Evolutionary conservation across 1,140 invertebrate species (phyloP).

Genomic region (Drosophila guanche): DNA sequence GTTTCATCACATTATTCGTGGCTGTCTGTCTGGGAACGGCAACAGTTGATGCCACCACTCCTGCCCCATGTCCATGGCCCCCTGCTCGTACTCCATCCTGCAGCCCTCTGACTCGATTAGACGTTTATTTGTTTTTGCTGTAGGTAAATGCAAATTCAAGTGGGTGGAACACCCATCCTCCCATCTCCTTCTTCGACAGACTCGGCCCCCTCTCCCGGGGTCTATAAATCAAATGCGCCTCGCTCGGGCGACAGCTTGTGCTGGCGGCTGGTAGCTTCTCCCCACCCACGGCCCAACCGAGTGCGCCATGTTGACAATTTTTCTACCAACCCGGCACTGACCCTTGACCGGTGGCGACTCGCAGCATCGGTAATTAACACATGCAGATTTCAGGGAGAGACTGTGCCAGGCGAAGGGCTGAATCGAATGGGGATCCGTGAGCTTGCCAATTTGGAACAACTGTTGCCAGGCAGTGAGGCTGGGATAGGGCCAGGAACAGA

Average conservation of each 20-base stretch:
- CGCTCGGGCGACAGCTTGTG: constrained; percentile 59
- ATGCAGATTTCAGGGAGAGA: constrained; percentile 66
- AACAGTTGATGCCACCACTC: constrained; percentile 58
- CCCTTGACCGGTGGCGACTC: constrained; percentile 46
- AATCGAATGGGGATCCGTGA: neutral
- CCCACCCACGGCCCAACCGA: constrained; percentile 19
- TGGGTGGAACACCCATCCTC: constrained; percentile 31
- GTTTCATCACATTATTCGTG: constrained; percentile 78
- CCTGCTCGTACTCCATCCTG: no score
- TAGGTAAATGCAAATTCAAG: constrained; percentile 79
- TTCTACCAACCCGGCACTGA: constrained; percentile 23
- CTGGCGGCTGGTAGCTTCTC: constrained; percentile 55
- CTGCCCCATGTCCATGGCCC: neutral
- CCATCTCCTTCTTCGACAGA: neutral
- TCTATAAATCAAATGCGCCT: constrained; percentile 75
- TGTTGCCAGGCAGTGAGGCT: constrained; percentile 53
- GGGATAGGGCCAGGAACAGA: no score
- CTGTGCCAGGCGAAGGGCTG: neutral
- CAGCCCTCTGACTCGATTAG: constrained; percentile 53
- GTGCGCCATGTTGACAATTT: constrained; percentile 75
- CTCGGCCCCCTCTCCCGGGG: constrained; percentile 13
- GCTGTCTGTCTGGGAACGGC: constrained; percentile 59
- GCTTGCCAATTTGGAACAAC: constrained; percentile 70
- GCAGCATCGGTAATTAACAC: constrained; percentile 75
- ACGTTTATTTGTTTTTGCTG: constrained; percentile 80